phyloP scores from a whole-genome alignment of 2,797 vertebrate species.

The Characodon lateralis region DNA sequence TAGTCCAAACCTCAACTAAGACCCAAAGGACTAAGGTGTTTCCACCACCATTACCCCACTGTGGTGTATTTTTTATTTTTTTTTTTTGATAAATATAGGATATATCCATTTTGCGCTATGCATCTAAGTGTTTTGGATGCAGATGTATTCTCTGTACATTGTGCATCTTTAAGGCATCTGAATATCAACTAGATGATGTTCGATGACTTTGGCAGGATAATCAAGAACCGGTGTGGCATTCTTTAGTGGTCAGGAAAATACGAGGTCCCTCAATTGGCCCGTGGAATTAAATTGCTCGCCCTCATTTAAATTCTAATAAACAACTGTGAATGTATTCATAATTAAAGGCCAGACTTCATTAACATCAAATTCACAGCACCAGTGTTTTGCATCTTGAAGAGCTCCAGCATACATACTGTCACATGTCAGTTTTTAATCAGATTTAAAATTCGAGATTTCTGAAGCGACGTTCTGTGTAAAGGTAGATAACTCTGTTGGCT shows the following conservation, averaged over 20 bases:
- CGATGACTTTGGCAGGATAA: slow-evolving; percentile 57
- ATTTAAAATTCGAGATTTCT: not conserved
- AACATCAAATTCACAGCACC: slow-evolving; percentile 32
- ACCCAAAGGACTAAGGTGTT: slow-evolving; percentile 27
- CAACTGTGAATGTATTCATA: slow-evolving; percentile 60
- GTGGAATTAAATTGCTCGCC: slow-evolving; percentile 47
- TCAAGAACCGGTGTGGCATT: slow-evolving; percentile 40
- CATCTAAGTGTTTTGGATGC: slow-evolving; percentile 24
- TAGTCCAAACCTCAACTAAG: not conserved
- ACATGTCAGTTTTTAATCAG: slow-evolving; percentile 12
- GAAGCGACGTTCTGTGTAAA: not conserved
- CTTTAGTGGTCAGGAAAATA: slow-evolving; percentile 59
- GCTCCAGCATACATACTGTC: slow-evolving; percentile 14
- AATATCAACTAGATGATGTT: slow-evolving; percentile 63
- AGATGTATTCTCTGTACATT: slow-evolving; percentile 42
- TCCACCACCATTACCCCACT: slow-evolving; percentile 8
- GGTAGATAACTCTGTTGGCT: not conserved
- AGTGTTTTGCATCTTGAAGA: slow-evolving; percentile 32
- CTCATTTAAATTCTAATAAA: slow-evolving; percentile 68
- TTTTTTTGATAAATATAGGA: slow-evolving; percentile 50
- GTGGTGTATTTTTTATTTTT: slow-evolving; percentile 21
- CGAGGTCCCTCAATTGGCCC: slow-evolving; percentile 42
- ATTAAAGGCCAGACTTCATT: slow-evolving; percentile 54
- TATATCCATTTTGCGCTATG: slow-evolving; percentile 37
- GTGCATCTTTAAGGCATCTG: slow-evolving; percentile 64